Evolutionary conservation across 2,888 invertebrate species (phyloP).

Genomic region (Acleris emargana): DNA sequence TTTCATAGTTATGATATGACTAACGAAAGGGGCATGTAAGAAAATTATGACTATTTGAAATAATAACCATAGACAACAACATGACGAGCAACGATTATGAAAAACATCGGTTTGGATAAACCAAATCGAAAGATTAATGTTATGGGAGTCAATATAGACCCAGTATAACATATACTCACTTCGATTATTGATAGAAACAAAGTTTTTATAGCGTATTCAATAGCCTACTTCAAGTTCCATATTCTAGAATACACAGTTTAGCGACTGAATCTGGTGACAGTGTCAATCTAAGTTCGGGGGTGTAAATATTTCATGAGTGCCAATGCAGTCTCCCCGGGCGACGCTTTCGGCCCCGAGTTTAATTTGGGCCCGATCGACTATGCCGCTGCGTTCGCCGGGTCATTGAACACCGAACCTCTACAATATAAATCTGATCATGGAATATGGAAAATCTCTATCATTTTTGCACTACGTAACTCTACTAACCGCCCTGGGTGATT

Average conservation of each 20-base stretch:
- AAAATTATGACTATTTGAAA: no score
- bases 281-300: conserved; percentile 40
- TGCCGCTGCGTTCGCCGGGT: conserved; percentile 17
- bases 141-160: no score
- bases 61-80: no score
- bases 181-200: no score
- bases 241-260: not conserved
- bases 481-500: not conserved
- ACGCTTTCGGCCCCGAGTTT: conserved; percentile 49
- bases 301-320: conserved; percentile 60
- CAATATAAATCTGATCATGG: not conserved
- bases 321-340: conserved; percentile 41
- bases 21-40: no score
- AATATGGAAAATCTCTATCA: not conserved
- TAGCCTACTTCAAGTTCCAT: not conserved
- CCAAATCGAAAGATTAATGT: no score
- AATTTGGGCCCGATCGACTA: conserved; percentile 52
- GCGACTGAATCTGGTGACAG: conserved; percentile 3
- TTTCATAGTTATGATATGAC: no score
- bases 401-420: conserved; percentile 11
- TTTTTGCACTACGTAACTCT: conserved; percentile 2
- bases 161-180: no score
- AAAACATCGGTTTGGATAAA: no score
- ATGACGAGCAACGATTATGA: no score
- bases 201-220: no score